Conservation (phyloP, 2,888 invertebrate species). For the Rotaria magnacalcarata region DNA sequence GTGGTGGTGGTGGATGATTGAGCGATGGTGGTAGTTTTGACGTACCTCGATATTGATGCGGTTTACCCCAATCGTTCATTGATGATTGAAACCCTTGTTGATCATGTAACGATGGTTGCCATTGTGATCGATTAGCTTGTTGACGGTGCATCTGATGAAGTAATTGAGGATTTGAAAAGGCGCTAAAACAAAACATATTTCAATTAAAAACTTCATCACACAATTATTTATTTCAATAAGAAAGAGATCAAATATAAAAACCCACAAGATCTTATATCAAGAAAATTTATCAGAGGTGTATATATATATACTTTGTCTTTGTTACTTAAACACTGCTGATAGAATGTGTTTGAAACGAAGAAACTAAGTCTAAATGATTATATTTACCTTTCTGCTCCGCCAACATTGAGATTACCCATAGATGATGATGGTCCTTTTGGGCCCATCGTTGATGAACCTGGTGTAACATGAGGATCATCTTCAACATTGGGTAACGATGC, state of each 20-base stretch:
- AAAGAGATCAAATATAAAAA: too few relatives aligned
- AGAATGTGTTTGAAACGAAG: too few relatives aligned
- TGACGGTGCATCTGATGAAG: background rate
- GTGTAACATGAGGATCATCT: conserved; percentile 46
- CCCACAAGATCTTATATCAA: too few relatives aligned
- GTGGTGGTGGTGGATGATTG: conserved; percentile 9
- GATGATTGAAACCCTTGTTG: background rate
- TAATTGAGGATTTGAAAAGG: conserved; percentile 31
- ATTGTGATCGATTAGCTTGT: background rate
- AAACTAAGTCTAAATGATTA: too few relatives aligned
- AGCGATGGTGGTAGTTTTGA: background rate
- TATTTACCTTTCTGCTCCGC: background rate
- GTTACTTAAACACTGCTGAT: too few relatives aligned
- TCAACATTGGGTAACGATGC: conserved; percentile 38
- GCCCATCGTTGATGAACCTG: conserved; percentile 37
- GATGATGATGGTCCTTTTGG: conserved; percentile 21
- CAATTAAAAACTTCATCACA: too few relatives aligned
- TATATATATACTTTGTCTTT: too few relatives aligned
- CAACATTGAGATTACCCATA: conserved; percentile 19
- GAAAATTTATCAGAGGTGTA: too few relatives aligned
- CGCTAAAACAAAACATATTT: background rate
- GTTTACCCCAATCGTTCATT: background rate
- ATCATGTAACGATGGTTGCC: background rate
- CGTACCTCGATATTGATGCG: conserved; percentile 28
- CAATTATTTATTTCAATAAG: too few relatives aligned